Conservation (phyloP, 2,888 invertebrate species). For the Ophioninae sp. region DNA sequence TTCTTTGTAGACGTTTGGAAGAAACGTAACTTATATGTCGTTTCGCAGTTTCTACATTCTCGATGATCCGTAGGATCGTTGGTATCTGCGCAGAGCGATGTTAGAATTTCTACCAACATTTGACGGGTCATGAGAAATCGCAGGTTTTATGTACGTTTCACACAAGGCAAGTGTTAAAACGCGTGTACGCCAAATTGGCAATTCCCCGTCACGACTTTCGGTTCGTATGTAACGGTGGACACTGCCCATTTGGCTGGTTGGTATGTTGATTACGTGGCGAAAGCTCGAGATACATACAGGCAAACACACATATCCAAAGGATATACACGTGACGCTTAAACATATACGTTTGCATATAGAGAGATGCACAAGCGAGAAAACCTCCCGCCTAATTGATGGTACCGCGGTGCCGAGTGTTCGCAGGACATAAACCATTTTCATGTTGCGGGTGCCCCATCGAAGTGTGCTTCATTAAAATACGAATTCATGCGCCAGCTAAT, state of each 20-base stretch:
- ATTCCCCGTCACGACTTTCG: constrained; percentile 49
- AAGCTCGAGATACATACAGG: constrained; percentile 48
- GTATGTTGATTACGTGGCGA: constrained; percentile 73
- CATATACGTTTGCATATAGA: constrained; percentile 9
- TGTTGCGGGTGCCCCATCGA: constrained; percentile 68
- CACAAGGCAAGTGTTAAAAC: constrained; percentile 32
- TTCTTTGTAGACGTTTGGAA: not conserved
- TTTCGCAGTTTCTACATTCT: not conserved
- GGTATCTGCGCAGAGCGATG: not conserved
- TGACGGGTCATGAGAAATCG: constrained; percentile 27
- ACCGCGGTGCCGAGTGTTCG: constrained; percentile 73
- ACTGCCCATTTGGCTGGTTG: constrained; percentile 67
- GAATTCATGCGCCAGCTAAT: constrained; percentile 61
- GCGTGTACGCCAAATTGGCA: constrained; percentile 62
- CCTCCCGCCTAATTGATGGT: constrained; percentile 73
- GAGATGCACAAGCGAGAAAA: constrained; percentile 53
- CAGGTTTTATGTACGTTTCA: constrained; percentile 17
- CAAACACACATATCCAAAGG: constrained; percentile 7
- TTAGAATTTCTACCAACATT: constrained; percentile 2
- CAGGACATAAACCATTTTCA: constrained; percentile 77
- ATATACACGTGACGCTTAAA: not conserved
- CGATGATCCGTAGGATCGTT: not conserved
- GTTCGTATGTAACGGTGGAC: constrained; percentile 32
- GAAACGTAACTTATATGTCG: not conserved
- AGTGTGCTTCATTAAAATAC: constrained; percentile 74